Conservation (phyloP, 2,113 vertebrate genomes). For the Gnathonemus longibarbis region DNA sequence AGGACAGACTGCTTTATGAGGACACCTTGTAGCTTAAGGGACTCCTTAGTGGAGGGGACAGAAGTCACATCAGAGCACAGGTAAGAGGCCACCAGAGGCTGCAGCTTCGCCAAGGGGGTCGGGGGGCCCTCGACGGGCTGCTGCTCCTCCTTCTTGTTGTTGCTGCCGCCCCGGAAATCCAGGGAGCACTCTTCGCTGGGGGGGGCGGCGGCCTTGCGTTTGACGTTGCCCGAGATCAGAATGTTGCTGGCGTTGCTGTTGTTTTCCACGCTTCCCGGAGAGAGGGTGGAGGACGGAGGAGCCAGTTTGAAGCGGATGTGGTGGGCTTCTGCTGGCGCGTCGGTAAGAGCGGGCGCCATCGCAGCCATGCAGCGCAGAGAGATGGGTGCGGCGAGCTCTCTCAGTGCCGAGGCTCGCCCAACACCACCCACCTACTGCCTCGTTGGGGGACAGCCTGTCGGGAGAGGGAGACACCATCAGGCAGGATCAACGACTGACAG, state of each 20-base stretch:
- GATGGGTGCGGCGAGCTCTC: slow-evolving; percentile 83
- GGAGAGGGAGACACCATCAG: slow-evolving; percentile 11
- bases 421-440: slow-evolving; percentile 76
- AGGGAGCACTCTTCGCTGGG: slow-evolving; percentile 72
- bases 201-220: slow-evolving; percentile 68
- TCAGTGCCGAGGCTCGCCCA: slow-evolving; percentile 72
- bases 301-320: slow-evolving; percentile 99
- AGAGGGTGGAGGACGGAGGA: slow-evolving; percentile 91
- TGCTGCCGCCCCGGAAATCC: slow-evolving; percentile 70
- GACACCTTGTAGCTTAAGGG: slow-evolving; percentile 88
- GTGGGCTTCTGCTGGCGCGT: slow-evolving; percentile 99
- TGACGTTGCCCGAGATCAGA: slow-evolving; percentile 80
- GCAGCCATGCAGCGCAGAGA: slow-evolving; percentile 99
- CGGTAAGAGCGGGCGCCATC: slow-evolving; percentile 99
- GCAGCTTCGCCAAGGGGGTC: slow-evolving; percentile 74
- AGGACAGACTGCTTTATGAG: slow-evolving; percentile 90
- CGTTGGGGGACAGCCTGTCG: slow-evolving; percentile 75
- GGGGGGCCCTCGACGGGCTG: slow-evolving; percentile 46
- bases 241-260: slow-evolving; percentile 90
- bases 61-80: slow-evolving; percentile 90
- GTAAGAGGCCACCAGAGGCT: slow-evolving; percentile 87
- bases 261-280: slow-evolving; percentile 87
- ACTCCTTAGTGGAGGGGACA: slow-evolving; percentile 81
- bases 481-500: background rate
- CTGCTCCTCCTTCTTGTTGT: slow-evolving; percentile 60